Percentiles rank a stretch among this genome's conserved stretches.
Evolutionary conservation across 2,797 vertebrate genomes (phyloP).

Genomic region (Catharus ustulatus): DNA sequence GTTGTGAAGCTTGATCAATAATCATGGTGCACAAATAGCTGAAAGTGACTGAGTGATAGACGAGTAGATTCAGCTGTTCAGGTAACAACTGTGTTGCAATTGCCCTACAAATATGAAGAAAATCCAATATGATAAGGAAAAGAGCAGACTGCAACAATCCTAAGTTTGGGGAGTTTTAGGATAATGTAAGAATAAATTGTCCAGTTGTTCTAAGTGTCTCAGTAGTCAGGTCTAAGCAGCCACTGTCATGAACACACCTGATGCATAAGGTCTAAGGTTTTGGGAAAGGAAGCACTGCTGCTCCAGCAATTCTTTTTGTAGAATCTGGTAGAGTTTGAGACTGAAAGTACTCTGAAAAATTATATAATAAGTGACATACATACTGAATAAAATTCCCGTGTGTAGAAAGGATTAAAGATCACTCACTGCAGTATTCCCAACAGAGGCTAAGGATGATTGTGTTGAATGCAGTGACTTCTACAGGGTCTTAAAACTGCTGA

Average conservation of each 20-base stretch:
- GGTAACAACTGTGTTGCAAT: not conserved
- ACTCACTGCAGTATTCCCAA: not conserved
- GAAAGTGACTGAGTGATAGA: not conserved
- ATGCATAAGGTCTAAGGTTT: not conserved
- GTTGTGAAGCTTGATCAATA: not conserved
- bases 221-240: not conserved
- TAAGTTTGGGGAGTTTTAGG: not conserved
- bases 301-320: not conserved
- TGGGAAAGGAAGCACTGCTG: not conserved
- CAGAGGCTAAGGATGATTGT: not conserved
- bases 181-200: not conserved
- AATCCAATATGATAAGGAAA: not conserved
- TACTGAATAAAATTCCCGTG: not conserved
- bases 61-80: not conserved
- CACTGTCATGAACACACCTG: not conserved
- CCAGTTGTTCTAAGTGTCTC: not conserved
- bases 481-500: not conserved
- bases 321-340: not conserved
- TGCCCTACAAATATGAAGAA: not conserved
- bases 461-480: not conserved
- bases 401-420: not conserved
- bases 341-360: not conserved
- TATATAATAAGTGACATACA: not conserved
- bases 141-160: not conserved
- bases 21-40: not conserved